Base-by-base conservation (phyloP, 1,140 invertebrate genomes). In the Trypoxylus dichotomus region DNA sequence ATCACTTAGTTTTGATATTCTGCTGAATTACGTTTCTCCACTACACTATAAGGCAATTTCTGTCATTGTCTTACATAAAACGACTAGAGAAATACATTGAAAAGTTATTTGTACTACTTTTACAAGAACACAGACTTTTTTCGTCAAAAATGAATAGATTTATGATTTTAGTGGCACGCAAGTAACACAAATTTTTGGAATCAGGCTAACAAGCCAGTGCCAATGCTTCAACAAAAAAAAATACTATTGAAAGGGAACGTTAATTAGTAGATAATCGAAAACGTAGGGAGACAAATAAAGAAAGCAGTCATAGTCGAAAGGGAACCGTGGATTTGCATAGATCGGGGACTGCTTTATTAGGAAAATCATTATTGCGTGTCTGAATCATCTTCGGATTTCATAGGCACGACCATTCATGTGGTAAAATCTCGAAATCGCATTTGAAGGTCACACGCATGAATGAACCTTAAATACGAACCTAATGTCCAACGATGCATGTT, bases 401-500 rank as follows among this genome's bases (percentile, higher is more conserved):
- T 25, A 29, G 27, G 60, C 27, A 29, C 15, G 60, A 24, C 27
- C 27, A 68, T 29, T 68, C 60, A 68, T 68, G 60, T 68, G 27
- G 21, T 8, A 13, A 25, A 29, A 68, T 68, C 60, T 68, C 24
- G 27, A 24, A 68, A 68, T 68, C 60, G 24, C 27, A 68, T 27
- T 25, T 68, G 24, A 68, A 29, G 60, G 60, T 68, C 11, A 27
- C 13, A 68, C 15, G 60, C 60, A 68, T 29, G 60, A 68, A 25
- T 27, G 60, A 27, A 24, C 13, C 8, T 27, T 21, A 68, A 27
- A 68, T 68, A 68, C 19, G 47, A 54, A 29, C 60, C 21, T 68
- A 29, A 68, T 68, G 60, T 68, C 60, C 60, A 68, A 68, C 60
- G 19, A 29, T 68, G 60, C 60, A 68, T 68, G 60, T 29, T 68